Conservation (phyloP, 2,797 vertebrate species). For the Potorous gilbertii region DNA sequence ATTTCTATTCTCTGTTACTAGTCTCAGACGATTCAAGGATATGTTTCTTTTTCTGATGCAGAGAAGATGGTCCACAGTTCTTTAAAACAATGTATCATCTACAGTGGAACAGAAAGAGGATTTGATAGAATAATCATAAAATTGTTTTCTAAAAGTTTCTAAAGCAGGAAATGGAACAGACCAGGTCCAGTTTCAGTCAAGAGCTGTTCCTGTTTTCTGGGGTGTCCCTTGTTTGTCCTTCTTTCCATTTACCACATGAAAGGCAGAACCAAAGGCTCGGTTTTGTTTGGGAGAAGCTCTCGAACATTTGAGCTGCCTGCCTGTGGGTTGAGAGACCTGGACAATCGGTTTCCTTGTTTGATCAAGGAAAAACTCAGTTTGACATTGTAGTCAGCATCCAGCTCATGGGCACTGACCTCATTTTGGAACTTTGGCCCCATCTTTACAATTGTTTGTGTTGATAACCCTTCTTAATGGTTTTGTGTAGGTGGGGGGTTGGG, state of each 20-base stretch:
- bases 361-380: neutral
- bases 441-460: neutral
- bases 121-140: neutral
- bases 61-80: neutral
- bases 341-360: neutral
- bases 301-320: neutral
- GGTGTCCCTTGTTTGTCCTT: neutral
- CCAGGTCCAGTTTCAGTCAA: neutral
- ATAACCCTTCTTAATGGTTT: constrained; percentile 2
- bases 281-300: neutral
- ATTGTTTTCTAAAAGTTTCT: neutral
- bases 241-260: neutral
- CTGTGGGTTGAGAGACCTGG: neutral
- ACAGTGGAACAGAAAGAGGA: neutral
- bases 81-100: neutral
- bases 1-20: neutral
- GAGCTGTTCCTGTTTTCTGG: neutral
- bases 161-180: neutral
- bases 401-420: neutral
- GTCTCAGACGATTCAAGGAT: neutral
- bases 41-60: neutral
- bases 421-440: neutral
- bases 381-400: neutral
- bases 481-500: neutral
- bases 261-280: neutral